Base-by-base conservation (phyloP, 2,797 vertebrate species). In the Bryconaethiops microstoma region DNA sequence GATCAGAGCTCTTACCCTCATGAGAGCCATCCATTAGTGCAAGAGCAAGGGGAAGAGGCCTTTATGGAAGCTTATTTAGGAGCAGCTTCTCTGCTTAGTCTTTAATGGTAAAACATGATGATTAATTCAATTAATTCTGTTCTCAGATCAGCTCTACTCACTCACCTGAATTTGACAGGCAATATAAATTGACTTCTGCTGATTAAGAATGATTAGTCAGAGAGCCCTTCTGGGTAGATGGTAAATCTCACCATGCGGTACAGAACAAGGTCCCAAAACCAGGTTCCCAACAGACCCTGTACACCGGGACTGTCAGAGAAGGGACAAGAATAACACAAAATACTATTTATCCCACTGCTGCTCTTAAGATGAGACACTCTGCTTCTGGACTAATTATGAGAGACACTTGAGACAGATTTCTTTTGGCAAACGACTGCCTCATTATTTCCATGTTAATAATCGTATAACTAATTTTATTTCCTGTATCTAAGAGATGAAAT, bases 131-230 rank as follows among this genome's bases (percentile, higher is more conserved):
- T 74, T 40, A 74, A 12, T 29, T 60, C 40, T 64, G 50, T 50
- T 81, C 73, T 73, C 65, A n/a, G 40, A 79, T 81, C 75, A 54
- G 68, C 62, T 78, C 59, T 74, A 23, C 23, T 81, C 39, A 81
- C 35, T 23, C 76, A 75, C 63, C 40, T 23, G 1, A 80, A 21
- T 81, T 79, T 83, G 76, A 79, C 67, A 79, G 70, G 54, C 81
- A 79, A 75, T 59, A 79, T 69, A 86, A 81, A 81, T 81, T 81
- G 74, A 68, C 75, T 81, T 71, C 63, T 85, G 81, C 64, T 76
- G 57, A 54, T 16, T 63, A 68, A 77, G 19, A 16, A 50, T 64
- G 63, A 78, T 85, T 85, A 85, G 48, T 85, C 77, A 74, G 57
- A 80, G 78, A 83, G 65, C 76, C 75, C 64, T 59, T 82, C 82